Base-by-base conservation (phyloP, 1,140 invertebrate genomes). In the Drosophila tani region DNA sequence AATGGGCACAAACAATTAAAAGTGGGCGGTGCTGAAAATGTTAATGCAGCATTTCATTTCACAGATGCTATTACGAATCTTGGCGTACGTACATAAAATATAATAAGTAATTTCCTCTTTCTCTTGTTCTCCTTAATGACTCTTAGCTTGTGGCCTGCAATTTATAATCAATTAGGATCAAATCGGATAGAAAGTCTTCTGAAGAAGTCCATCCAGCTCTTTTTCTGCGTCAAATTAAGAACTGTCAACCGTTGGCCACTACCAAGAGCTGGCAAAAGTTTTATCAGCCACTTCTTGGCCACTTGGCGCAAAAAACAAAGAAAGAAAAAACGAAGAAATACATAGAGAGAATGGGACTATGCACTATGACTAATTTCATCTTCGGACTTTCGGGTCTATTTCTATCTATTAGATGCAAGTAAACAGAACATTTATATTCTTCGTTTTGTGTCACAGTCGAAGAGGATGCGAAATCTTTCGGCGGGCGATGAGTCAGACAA, bases 151-250 rank as follows among this genome's bases (percentile, higher is more conserved):
- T 75, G 77, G 77, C 64, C 68, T 50, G 67, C 57, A 79, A 80
- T 78, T 76, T 87, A 64, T 81, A 84, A 87, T 79, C 85, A 87
- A 87, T 87, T 88, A 88, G 62, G 74, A 71, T 81, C 55, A 84
- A 81, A 83, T 56, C 60, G 47, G 32, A 58, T 38, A 69, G 35
- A 66, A 82, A 65, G 67, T 83, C 63, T 75, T 88, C 79, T 90
- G 77, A 90, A 81, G 77, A 66, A 74, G 71, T 63, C 53, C 64
- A 67, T 69, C 65, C 75, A 62, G 50, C 11, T 64, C 81, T 79
- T 75, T 70, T 79, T 84, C 74, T 63, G 32, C 65, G 85, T 84
- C 84, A 83, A 81, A 88, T 87, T 88, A 88, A 81, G 65, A 87
- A 46, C 84, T 81, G 84, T 81, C 84, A 87, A 55, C 41, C 21